Percentiles rank a stretch among this genome's conserved stretches.
Conservation (phyloP, 1,140 invertebrate genomes). For the Sycobia sp. region DNA sequence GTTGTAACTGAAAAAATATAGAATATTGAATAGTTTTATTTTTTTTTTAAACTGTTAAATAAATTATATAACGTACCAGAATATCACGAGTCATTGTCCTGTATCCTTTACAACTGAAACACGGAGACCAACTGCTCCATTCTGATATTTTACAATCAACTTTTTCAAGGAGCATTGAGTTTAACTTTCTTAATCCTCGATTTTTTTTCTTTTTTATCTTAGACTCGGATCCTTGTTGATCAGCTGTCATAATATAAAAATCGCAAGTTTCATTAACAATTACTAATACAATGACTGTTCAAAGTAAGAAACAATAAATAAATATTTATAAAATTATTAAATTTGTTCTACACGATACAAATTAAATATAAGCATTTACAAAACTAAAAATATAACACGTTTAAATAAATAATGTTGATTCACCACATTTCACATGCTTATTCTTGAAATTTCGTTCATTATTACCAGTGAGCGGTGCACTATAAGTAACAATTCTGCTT, state of each 20-base stretch:
- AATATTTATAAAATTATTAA: too few relatives aligned
- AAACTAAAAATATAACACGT: too few relatives aligned
- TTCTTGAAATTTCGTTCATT: constrained; percentile 49
- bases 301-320: too few relatives aligned
- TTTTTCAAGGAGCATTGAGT: constrained; percentile 33
- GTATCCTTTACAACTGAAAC: constrained; percentile 69
- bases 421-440: constrained; percentile 54
- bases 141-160: constrained; percentile 66
- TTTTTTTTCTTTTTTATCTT: constrained; percentile 16
- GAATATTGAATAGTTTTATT: neutral
- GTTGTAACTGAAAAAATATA: constrained; percentile 57
- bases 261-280: neutral
- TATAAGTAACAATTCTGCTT: constrained; percentile 58
- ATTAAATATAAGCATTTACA: too few relatives aligned
- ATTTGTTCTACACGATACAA: too few relatives aligned
- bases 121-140: constrained; percentile 69
- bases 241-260: constrained; percentile 10
- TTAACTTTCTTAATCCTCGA: neutral
- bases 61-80: constrained; percentile 45
- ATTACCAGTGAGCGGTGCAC: constrained; percentile 51
- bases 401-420: constrained; percentile 21
- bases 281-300: too few relatives aligned
- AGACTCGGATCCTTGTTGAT: constrained; percentile 17
- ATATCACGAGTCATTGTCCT: constrained; percentile 58
- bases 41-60: too few relatives aligned